Evolutionary conservation across 2,888 invertebrate genomes (phyloP).

Genomic region (Diplolepis rosae): DNA sequence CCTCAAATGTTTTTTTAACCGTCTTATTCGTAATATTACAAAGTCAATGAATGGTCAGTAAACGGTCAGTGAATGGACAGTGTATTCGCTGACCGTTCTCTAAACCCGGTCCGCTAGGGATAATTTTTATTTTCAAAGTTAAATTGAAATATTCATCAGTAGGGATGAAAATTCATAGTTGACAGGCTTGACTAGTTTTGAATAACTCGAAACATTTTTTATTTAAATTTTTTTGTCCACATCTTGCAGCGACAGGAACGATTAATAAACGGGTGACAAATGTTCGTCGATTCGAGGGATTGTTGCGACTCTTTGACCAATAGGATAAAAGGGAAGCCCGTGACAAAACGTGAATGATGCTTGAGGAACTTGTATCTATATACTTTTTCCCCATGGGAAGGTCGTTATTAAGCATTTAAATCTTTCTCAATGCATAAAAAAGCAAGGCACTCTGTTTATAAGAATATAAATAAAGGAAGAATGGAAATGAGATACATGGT

Average conservation of each 20-base stretch:
- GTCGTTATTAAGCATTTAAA: constrained; percentile 65
- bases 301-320: constrained; percentile 30
- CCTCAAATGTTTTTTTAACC: too few relatives aligned
- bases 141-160: constrained; percentile 4
- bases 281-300: constrained; percentile 31
- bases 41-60: too few relatives aligned
- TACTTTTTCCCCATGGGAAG: constrained; percentile 35
- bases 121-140: too few relatives aligned
- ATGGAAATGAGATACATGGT: not conserved
- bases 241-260: constrained; percentile 44
- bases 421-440: constrained; percentile 53
- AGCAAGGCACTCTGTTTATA: constrained; percentile 15
- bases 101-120: too few relatives aligned
- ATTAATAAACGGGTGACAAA: constrained; percentile 55
- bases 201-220: constrained; percentile 29
- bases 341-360: constrained; percentile 26
- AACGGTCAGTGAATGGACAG: too few relatives aligned
- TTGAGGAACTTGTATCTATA: constrained; percentile 35
- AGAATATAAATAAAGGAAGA: constrained; percentile 27
- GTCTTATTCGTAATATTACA: too few relatives aligned
- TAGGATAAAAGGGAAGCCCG: constrained; percentile 39
- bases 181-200: constrained; percentile 2
- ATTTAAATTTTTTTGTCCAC: constrained; percentile 31
- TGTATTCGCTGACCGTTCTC: too few relatives aligned
- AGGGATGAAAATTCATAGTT: not conserved